Base-by-base conservation (phyloP, 2,797 vertebrate genomes). In the Nyctibius grandis region DNA sequence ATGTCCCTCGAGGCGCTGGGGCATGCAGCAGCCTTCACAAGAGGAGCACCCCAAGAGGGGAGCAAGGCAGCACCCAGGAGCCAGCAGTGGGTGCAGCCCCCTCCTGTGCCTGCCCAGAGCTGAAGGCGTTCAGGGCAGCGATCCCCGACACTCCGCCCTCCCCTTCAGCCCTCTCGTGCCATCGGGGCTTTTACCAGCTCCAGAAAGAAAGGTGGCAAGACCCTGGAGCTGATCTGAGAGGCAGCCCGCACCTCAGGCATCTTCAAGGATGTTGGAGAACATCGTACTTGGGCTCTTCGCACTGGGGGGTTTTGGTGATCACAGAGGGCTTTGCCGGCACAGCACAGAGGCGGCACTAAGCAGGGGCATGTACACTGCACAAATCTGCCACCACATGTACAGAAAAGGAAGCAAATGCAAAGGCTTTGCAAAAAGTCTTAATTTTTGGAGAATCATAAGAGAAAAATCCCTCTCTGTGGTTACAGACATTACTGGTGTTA, bases 221-320 rank as follows among this genome's bases (percentile, higher is more conserved):
- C 8, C 12, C 33, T 11, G 34, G 36, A 47, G 28, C 23, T 50
- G 22, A 70, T 8, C 17, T 1, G 2, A 22, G 12, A 22, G 12
- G 25, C 36, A 61, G 44, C 9, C 33, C 59, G 38, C 36, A 21
- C 26, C 68, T 17, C 0, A 7, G 25, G 47, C 54, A 14, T 45
- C 60, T 28, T 25, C 0, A 0, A 34, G 60, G 36, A 4, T 12
- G 38, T 9, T 14, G 31, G 74, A 25, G 68, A 34, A 17, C 36
- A 33, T 34, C 15, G 1, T 10, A 9, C 29, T 0, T 7, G 38
- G 65, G 44, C 6, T 51, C 4, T 8, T 29, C 1, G 1, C 40
- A 19, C 51, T 19, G 28, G 40, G 40, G 26, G 36, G 33, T 44
- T 56, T 9, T 12, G 67, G 3, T 31, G 67, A 38, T 29, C 25